These are phyloP conservation scores for Piaya cayana DNA, from an alignment of 2,113 vertebrate genomes.

Conservation along the genomic window DNA sequence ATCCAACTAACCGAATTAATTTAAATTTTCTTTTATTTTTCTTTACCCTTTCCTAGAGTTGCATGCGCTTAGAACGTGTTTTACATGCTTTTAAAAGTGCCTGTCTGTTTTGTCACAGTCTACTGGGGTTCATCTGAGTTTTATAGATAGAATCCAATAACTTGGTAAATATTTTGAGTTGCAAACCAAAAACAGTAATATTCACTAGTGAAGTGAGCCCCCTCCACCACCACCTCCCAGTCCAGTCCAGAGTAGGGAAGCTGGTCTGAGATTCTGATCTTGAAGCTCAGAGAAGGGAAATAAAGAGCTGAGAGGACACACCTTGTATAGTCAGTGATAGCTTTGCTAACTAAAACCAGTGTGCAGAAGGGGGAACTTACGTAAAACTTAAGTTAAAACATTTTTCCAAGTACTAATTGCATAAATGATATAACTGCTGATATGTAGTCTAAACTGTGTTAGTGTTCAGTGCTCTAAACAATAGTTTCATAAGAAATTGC, in stretches of 20 bases:
- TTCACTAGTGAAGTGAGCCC: background rate
- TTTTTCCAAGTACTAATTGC: background rate
- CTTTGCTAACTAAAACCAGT: background rate
- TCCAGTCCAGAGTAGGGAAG: background rate
- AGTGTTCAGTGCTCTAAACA: background rate
- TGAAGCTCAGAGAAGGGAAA: background rate
- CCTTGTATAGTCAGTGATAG: fast-evolving
- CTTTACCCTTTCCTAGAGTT: background rate
- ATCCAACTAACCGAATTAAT: background rate
- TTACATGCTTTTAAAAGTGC: background rate
- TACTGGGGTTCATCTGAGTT: background rate
- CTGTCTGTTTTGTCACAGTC: background rate
- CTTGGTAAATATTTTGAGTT: background rate
- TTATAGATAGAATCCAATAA: background rate
- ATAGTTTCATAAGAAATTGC: background rate
- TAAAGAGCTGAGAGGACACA: background rate
- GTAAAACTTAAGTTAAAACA: background rate
- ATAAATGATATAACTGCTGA: background rate
- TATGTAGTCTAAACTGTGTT: background rate
- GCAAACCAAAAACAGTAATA: background rate
- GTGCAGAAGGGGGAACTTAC: background rate
- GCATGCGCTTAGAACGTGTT: background rate
- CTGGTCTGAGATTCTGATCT: background rate
- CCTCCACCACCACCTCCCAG: fast-evolving
- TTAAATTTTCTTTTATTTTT: background rate